Base-by-base conservation (phyloP, 2,797 vertebrate species). In the Netta rufina region DNA sequence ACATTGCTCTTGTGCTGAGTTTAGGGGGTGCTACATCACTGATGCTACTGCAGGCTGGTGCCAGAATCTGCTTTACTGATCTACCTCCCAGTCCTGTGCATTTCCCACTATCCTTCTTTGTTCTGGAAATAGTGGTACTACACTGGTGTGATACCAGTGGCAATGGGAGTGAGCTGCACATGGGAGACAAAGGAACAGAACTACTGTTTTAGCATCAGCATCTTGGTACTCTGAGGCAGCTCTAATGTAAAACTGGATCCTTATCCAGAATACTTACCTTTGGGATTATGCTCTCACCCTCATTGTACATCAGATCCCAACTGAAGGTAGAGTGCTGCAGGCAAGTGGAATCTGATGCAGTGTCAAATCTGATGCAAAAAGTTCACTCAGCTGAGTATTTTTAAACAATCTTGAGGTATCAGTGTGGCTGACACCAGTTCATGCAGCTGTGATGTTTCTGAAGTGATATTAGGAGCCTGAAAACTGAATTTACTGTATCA, bases 401-500 rank as follows among this genome's bases (percentile, higher is more conserved):
- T 83, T 61, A 89, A 84, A 71, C 11, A 72, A 84, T 90, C 25
- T 27, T 74, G 47, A 89, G 53, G 12, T 10, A 90, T 60, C 43
- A 61, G 6, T 32, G 58, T 76, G 67, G 49, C 53, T 75, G 60
- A 19, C 67, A 91, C 4, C 51, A n/a, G 56, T 76, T 81, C 60
- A 56, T 16, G n/a, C 18, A 73, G 54, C 60, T 90, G 43, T 56
- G 56, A 73, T 0, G 0, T 33, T 90, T 94, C 24, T 70, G 56
- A 73, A 61, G 64, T 43, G 74, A 72, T 22, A 9, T 86, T 43
- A 84, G 33, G 75, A 73, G 51, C 79, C 0, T 1, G 21, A 90
- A 88, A 92, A 75, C 51, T 36, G 70, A 90, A 73, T 81, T 92
- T 90, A 72, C 58, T 51, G 18, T 86, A 70, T 82, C 33, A 70